Evolutionary conservation across 2,113 vertebrate genomes (phyloP), one percentile per base, ranked within the genome.

Genomic region (Psittacus erithacus): DNA sequence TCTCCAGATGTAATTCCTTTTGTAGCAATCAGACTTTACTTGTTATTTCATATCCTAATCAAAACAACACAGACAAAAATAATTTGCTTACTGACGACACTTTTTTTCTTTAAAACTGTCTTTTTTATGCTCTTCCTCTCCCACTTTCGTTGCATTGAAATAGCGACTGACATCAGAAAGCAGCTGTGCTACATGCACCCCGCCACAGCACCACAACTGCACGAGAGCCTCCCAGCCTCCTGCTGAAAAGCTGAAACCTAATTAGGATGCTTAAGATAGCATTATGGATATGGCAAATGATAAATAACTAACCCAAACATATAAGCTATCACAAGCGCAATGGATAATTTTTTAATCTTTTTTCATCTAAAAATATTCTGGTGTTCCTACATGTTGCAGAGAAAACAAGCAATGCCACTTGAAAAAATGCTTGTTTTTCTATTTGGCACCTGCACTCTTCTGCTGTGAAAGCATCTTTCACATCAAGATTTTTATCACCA

Each of bases 1-100:
- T 89, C 95, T 93, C 95, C 96, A 97, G 96, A 97, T 96, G 96
- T 96, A 96, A 93, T 92, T 93, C 79, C 95, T 92, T 97, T 97
- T 97, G 96, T 97, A 92, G 96, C 96, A 97, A 97, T 97, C 96
- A 97, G 96, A 96, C 92, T 96, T 96, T 86, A 86, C 94, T 97
- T 97, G 96, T 97, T 93, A 94, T 95, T 93, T 95, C 95, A 95
- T 91, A 96, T 96, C 96, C 96, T 93, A 97, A 97, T 93, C 96
- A 97, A 96, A 96, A 96, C 93, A 96, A 95, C 90, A 85, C 92
- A 88, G 95, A 89, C 93, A 78, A 96, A 96, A 97, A 96, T 97
- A 96, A 97, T 97, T 97, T 97, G 96, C 96, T 96, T 97, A 96
- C 96, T 97, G 88, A 95, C 55, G 95, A 94, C 93, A 93, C 93